Base-by-base conservation (phyloP, 2,113 vertebrate genomes). In the Macaca mulatta region DNA sequence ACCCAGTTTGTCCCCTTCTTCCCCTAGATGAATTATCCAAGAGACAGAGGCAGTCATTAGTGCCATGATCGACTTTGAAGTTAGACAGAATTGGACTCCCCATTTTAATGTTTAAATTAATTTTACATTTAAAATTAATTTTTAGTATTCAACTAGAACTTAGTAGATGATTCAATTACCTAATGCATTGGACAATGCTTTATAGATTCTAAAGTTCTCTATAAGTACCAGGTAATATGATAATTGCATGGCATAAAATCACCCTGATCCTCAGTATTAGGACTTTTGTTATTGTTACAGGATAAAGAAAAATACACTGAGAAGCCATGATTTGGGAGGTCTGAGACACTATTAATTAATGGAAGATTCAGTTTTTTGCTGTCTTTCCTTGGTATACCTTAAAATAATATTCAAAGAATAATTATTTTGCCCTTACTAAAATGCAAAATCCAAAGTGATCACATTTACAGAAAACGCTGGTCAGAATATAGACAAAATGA, bases 51-150 rank as follows among this genome's bases (percentile, higher is more conserved):
- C 45, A 40, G 57, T 55, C 4, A 0, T 79, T 70, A 80, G 69
- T 92, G 45, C 38, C 22, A 22, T 22, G 70, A 30, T 55, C 22
- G n/a, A 74, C 74, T 89, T 52, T 81, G 89, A 91, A 16, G 17
- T 85, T 74, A 91, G 50, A 81, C 12, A 90, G 64, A 85, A 32
- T 27, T 22, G 57, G 45, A 23, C 70, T 94, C 69, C 57, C 50
- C 16, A 55, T 87, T 80, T 94, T 84, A 70, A 88, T 72, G 43
- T 90, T 95, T 77, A 50, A 45, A 40, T 86, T 85, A 72, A 61
- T 57, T 89, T 97, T 74, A 78, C 17, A 20, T 87, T 95, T 93
- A 78, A 90, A 95, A 90, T 93, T 67, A 55, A 85, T 82, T 48
- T 81, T 92, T 40, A 81, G 18, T 59, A 67, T 91, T 77, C 45